Conservation (phyloP, 1,140 invertebrate genomes). For the Drosophila carrolli region DNA sequence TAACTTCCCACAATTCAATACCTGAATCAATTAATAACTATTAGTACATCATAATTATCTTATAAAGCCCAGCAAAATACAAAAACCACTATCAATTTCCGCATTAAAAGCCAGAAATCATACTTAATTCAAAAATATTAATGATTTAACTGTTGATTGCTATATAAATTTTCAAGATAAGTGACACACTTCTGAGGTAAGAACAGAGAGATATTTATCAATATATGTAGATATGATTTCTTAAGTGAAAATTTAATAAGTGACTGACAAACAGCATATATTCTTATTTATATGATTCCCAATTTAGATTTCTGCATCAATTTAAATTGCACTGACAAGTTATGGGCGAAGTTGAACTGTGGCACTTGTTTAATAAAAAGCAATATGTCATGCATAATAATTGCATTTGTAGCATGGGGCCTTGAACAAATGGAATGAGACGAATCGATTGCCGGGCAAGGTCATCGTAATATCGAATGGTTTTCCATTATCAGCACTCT, state of each 20-base stretch:
- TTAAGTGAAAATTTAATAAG: neutral
- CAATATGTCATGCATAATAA: conserved; percentile 15
- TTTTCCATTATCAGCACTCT: conserved; percentile 15
- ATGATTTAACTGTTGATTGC: conserved; percentile 9
- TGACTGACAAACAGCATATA: neutral
- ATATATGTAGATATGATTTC: neutral
- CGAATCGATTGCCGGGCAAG: conserved; percentile 5
- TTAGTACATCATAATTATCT: too few relatives aligned
- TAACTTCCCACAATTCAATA: neutral
- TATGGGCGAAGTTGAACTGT: conserved; percentile 8
- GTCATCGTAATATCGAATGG: neutral
- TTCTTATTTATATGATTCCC: neutral
- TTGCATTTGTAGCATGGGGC: conserved; percentile 7
- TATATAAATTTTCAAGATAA: conserved; percentile 6
- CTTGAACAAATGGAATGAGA: conserved; percentile 14
- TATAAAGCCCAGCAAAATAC: neutral
- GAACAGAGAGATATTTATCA: neutral
- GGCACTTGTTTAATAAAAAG: conserved; percentile 19
- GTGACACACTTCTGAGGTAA: neutral
- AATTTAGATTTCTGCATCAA: conserved; percentile 8
- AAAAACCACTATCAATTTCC: too few relatives aligned
- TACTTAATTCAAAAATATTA: conserved; percentile 5
- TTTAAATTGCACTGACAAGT: neutral
- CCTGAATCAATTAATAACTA: neutral
- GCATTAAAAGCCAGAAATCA: neutral